Evolutionary conservation across 2,888 invertebrate species (phyloP), one percentile per base, ranked within the genome.

Genomic region (Drosophila formosana): DNA sequence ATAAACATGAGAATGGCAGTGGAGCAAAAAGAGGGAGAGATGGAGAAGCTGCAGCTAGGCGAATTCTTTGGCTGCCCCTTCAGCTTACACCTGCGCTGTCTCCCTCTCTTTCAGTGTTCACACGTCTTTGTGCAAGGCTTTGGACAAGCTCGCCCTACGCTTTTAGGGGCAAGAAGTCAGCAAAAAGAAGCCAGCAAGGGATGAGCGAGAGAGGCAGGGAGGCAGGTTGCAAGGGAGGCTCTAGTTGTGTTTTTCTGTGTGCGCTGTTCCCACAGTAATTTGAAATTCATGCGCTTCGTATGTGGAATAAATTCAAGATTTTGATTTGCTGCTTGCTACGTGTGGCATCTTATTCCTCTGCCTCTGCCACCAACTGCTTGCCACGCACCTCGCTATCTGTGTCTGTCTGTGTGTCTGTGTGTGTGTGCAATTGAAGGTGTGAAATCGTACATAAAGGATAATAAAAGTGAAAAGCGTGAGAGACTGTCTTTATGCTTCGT

Each of bases 281-380:
- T 89, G 85, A 89, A 89, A 89, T 89, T 89, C 89, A 89, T 89
- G 88, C 83, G 89, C 88, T 88, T 87, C 85, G 89, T 83, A 88
- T 89, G 89, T 89, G 89, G 90, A 89, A 89, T 89, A 89, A 89
- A 89, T 89, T 89, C 80, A 75, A 83, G 87, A 87, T 89, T 89
- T 89, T 80, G 82, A 86, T 85, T 84, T 88, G 83, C 82, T 75
- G 75, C 82, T 84, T 75, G 75, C 82, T 84, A 85, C 86, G 85
- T 85, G 88, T 75, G 82, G 80, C 82, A 75, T 67, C 69, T 74
- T 72, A 66, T 72, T 56, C 51, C 56, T 25, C 56, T 25, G 11
- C n/a, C 23, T 26, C 23, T 18, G 18, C 18, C 18, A 18, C 18
- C 18, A 18, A 18, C 49, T 30, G 23, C 32, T 37, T 37, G 37